phyloP scores from a whole-genome alignment of 2,797 vertebrate species.

The Sphenodon punctatus region DNA sequence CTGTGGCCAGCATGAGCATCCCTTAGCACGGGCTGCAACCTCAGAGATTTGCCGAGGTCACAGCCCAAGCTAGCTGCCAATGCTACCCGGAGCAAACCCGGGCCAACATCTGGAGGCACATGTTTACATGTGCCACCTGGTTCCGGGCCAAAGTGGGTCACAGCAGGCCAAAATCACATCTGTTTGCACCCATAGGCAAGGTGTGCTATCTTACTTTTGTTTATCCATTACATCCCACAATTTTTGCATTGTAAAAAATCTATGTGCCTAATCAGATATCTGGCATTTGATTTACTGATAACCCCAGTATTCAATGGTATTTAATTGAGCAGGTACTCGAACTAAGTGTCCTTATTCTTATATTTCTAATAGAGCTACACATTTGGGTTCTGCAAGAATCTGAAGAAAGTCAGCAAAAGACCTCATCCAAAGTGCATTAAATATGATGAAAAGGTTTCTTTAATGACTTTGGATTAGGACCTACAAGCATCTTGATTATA shows the following conservation, averaged over 20 bases:
- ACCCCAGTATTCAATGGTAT: not conserved
- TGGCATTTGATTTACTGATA: not conserved
- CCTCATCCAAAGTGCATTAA: not conserved
- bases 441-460: not conserved
- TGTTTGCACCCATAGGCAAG: not conserved
- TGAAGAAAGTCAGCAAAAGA: not conserved
- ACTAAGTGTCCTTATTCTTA: not conserved
- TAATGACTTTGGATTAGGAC: not conserved
- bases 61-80: no score
- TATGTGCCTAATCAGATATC: not conserved
- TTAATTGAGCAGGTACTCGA: not conserved
- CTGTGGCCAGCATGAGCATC: no score
- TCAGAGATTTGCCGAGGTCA: no score
- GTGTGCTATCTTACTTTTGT: not conserved
- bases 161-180: no score
- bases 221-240: not conserved
- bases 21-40: no score
- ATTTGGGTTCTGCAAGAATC: not conserved
- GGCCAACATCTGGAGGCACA: no score
- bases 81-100: no score
- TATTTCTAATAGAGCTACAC: not conserved
- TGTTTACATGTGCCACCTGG: no score
- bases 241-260: not conserved
- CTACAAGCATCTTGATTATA: not conserved
- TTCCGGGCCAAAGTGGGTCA: no score